Evolutionary conservation across 2,888 invertebrate species (phyloP), one percentile per base, ranked within the genome.

Genomic region (Lycophotia porphyrea): DNA sequence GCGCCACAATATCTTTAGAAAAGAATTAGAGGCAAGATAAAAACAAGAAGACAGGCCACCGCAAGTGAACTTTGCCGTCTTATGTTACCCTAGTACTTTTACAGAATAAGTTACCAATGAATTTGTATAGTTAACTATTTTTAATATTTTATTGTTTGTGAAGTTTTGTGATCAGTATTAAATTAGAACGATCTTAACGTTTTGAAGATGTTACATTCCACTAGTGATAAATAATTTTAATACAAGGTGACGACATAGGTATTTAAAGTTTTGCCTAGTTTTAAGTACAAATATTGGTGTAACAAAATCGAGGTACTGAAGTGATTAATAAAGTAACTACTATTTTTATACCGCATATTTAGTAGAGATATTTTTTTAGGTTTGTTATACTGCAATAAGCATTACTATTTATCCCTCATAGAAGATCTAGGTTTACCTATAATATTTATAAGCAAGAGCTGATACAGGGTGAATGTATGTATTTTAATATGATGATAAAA

Each of bases 161-260:
- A 88, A 85, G 84, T 90, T 90, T 90, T 91, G 92, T 92, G 92
- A 94, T 94, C 94, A 95, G 94, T 95, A 95, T 95, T 95, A 82
- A 82, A 82, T 75, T 76, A 84, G 77, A 81, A 80, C 15, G 81
- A 71, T 78, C 76, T 84, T 80, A 82, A 79, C 52, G 80, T 83
- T 83, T 76, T 77, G 76, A 84, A 80, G 75, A 83, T 83, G 84
- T 86, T 83, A 88, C 91, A 91, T 91, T 91, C 91, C 91, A 84
- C 66, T 89, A 89, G 86, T 74, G 71, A 85, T 88, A 87, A 83
- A 73, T 88, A 84, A 85, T 86, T 89, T 86, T 89, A 90, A 88
- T 61, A 80, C 66, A 88, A 88, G 91, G 92, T 92, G 91, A 92
- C 90, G 91, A 91, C 88, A 87, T 88, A 89, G 85, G 74, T 88